A percentile compares a stretch with the other conserved stretches of the same genome.
Evolutionary conservation across 2,797 vertebrate genomes (phyloP).

Genomic region (Gymnocypris eckloni): DNA sequence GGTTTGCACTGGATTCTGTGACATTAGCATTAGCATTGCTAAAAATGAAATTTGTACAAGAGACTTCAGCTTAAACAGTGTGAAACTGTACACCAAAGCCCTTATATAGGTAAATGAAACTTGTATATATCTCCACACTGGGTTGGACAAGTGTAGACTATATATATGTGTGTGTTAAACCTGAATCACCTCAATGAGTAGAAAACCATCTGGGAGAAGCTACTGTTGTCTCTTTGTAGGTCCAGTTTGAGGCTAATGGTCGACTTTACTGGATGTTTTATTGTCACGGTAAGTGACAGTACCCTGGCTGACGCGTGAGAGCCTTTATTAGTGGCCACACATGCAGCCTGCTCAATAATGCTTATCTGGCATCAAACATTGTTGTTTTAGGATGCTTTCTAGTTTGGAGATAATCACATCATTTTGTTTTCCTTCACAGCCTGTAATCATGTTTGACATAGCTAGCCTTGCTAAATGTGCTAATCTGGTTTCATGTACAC

Average conservation of each 20-base stretch:
- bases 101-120: slow-evolving; percentile 62
- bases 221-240: slow-evolving; percentile 51
- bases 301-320: slow-evolving; percentile 59
- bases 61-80: slow-evolving; percentile 50
- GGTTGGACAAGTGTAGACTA: slow-evolving; percentile 50
- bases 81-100: slow-evolving; percentile 62
- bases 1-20: not conserved
- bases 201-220: slow-evolving; percentile 68
- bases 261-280: slow-evolving; percentile 67
- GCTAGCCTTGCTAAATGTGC: slow-evolving; percentile 7
- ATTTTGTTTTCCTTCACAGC: slow-evolving; percentile 8
- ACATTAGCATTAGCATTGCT: slow-evolving; percentile 16
- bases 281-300: slow-evolving; percentile 63
- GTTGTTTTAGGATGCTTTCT: not conserved
- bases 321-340: slow-evolving; percentile 73
- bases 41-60: slow-evolving; percentile 44
- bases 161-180: slow-evolving; percentile 59
- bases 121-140: slow-evolving; percentile 55
- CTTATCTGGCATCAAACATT: slow-evolving; percentile 40
- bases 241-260: slow-evolving; percentile 47
- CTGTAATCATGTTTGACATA: not conserved
- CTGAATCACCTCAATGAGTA: slow-evolving; percentile 52
- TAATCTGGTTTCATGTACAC: not conserved
- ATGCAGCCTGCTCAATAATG: slow-evolving; percentile 44
- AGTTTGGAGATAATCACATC: not conserved